Conservation (phyloP, 2,113 vertebrate genomes). For the Gorsachius goisagi region DNA sequence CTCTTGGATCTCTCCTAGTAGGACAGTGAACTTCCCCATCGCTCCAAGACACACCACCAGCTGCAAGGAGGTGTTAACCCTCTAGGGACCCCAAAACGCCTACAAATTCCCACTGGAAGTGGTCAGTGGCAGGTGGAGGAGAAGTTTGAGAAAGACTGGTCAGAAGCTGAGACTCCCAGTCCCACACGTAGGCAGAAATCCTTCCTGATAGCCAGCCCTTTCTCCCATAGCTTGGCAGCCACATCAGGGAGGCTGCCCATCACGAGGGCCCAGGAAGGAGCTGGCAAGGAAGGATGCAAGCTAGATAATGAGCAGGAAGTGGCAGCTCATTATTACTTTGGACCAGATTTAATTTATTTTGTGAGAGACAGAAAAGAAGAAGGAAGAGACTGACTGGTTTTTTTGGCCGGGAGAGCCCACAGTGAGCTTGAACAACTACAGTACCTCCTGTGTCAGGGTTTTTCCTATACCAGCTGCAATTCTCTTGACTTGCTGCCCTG, state of each 20-base stretch:
- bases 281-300: background rate
- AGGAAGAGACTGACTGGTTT: background rate
- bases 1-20: background rate
- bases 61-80: constrained; percentile 37
- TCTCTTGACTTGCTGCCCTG: background rate
- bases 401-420: background rate
- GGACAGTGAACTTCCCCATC: background rate
- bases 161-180: background rate
- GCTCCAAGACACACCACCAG: background rate
- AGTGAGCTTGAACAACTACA: background rate
- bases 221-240: background rate
- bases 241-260: background rate
- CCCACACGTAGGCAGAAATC: background rate
- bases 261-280: background rate
- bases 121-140: background rate
- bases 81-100: background rate
- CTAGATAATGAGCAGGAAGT: background rate
- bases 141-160: background rate
- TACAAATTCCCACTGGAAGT: background rate
- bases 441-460: background rate
- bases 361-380: background rate
- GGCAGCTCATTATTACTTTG: background rate
- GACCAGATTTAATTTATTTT: background rate
- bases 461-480: background rate
- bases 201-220: background rate